Evolutionary conservation across 2,888 invertebrate species (phyloP).

Genomic region (Sepioteuthis lessoniana): DNA sequence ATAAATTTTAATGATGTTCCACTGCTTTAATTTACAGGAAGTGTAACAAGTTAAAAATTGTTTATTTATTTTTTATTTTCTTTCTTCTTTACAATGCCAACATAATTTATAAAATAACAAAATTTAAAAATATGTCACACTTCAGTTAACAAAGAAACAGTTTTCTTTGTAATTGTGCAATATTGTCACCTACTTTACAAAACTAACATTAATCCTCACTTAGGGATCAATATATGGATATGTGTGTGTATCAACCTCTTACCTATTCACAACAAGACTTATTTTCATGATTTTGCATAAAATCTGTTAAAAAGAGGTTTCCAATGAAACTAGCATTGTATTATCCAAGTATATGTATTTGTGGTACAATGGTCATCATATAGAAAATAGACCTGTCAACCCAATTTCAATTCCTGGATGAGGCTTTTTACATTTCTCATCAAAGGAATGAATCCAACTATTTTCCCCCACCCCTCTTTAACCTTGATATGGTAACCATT

Average conservation of each 20-base stretch:
- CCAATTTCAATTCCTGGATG: too few species aligned
- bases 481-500: too few species aligned
- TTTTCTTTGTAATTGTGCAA: not conserved
- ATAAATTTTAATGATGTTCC: not conserved
- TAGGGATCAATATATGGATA: not conserved
- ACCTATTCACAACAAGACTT: not conserved
- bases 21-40: not conserved
- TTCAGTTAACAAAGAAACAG: not conserved
- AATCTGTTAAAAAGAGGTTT: too few species aligned
- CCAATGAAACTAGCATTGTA: too few species aligned
- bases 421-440: too few species aligned
- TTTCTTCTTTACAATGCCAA: not conserved
- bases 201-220: not conserved
- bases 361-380: too few species aligned
- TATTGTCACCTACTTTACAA: not conserved
- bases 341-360: too few species aligned
- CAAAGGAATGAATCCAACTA: too few species aligned
- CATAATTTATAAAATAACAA: conserved; percentile 16
- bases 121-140: not conserved
- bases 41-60: not conserved
- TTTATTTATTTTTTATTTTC: not conserved
- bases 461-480: too few species aligned
- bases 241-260: not conserved
- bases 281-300: too few species aligned
- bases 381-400: too few species aligned